Evolutionary conservation across 2,888 invertebrate species (phyloP), one percentile per base, ranked within the genome.

Genomic region (Lepeophtheirus nordmannii): DNA sequence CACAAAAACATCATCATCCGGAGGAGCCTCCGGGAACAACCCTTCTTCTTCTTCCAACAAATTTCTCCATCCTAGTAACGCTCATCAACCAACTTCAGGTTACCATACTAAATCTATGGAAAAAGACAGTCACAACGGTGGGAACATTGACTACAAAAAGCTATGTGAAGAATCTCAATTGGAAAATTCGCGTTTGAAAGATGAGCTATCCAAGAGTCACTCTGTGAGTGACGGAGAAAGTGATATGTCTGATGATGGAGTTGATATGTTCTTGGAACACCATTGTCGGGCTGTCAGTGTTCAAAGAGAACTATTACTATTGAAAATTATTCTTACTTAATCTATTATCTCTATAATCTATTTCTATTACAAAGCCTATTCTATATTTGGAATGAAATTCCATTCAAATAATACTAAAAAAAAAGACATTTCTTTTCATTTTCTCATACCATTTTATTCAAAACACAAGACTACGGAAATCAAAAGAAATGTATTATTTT

Each of bases 161-260:
- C 80, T 93, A 72, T 94, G 91, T 78, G 91, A 93, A 78, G 89
- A 89, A 77, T 86, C 86, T 67, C 82, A 86, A 75, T 77, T 78
- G 69, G 87, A 87, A 74, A 88, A 87, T 75, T 85, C 86, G 71
- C 82, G 86, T 74, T 80, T 94, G 72, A 85, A 86, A 76, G 86
- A 87, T 69, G 84, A 89, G 73, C 80, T 93, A 70, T 81, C 83
- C 74, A 85, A 85, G 73, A 83, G 85, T 69, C n/a, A n/a, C n/a
- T n/a, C n/a, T n/a, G n/a, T n/a, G n/a, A 63, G 63, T 53, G 63
- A 63, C 38, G 63, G 56, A 17, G 63, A 63, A n/a, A 63, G 63
- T 23, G 65, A 65, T 30, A 38, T 22, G 14, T 60, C 60, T 8
- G 66, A 60, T 14, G 59, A 60, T n/a, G 66, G 37, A 20, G 40